Conservation (phyloP, 1,140 invertebrate genomes). For the Zaprionus capensis region DNA sequence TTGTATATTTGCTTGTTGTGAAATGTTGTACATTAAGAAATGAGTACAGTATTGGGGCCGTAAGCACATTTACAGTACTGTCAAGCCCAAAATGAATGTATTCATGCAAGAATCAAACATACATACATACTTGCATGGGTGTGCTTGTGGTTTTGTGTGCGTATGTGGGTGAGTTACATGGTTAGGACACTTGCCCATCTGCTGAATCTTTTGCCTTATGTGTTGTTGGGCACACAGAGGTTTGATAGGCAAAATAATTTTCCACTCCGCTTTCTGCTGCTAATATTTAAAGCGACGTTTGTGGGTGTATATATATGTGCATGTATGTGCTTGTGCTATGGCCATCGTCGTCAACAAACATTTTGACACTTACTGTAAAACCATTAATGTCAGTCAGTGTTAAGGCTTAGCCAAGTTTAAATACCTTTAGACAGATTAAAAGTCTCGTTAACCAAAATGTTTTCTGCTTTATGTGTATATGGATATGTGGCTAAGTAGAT, state of each 20-base stretch:
- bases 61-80: no score
- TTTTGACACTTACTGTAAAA: constrained; percentile 83
- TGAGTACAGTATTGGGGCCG: no score
- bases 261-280: constrained; percentile 59
- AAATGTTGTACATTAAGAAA: no score
- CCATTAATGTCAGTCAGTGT: constrained; percentile 83
- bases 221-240: constrained; percentile 31
- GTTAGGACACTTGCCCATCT: constrained; percentile 15
- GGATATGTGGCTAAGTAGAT: constrained; percentile 18
- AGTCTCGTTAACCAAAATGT: constrained; percentile 81
- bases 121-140: constrained; percentile 7
- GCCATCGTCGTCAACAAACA: constrained; percentile 77
- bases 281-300: constrained; percentile 12
- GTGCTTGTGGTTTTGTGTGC: neutral
- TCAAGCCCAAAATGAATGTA: no score
- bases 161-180: constrained; percentile 18
- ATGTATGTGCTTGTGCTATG: constrained; percentile 9
- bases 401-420: constrained; percentile 82
- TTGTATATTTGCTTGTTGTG: no score
- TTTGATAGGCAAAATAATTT: constrained; percentile 77
- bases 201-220: constrained; percentile 28
- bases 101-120: no score
- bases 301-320: neutral
- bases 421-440: constrained; percentile 84
- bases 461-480: constrained; percentile 29